These are phyloP conservation scores for Pao palembangensis DNA, from an alignment of 2,113 vertebrate genomes.

Conservation along the genomic window DNA sequence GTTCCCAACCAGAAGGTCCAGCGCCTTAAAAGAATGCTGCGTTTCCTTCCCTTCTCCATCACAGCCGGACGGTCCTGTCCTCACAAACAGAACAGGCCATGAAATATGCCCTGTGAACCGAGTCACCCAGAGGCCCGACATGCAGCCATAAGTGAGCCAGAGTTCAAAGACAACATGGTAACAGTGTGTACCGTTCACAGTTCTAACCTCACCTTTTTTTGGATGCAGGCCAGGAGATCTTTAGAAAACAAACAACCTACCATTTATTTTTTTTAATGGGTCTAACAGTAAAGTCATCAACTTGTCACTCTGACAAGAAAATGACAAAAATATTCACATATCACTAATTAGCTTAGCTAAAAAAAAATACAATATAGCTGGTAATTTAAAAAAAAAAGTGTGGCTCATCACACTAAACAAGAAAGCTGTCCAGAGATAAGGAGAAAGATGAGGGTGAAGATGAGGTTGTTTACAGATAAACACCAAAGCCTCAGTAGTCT, in stretches of 20 bases:
- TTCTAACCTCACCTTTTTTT: neutral
- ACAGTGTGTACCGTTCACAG: neutral
- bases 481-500: conserved; percentile 22
- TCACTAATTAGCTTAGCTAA: too few species aligned
- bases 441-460: neutral
- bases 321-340: too few species aligned
- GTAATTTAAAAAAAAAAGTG: too few species aligned
- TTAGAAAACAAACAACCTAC: neutral
- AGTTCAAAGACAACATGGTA: conserved; percentile 25
- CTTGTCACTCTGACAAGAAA: too few species aligned
- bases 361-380: too few species aligned
- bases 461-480: conserved; percentile 59
- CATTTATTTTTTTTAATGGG: too few species aligned
- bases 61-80: conserved; percentile 14
- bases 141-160: neutral
- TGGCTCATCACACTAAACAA: conserved; percentile 21
- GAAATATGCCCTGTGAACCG: conserved; percentile 49
- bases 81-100: conserved; percentile 49
- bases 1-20: conserved; percentile 58
- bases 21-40: conserved; percentile 67
- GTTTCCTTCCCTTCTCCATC: conserved; percentile 65
- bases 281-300: too few species aligned
- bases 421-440: conserved; percentile 21
- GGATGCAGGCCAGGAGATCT: neutral
- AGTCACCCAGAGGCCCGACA: conserved; percentile 21